Percentiles rank a stretch among this genome's conserved stretches.
These are phyloP conservation scores for Pogonophryne albipinna DNA, from an alignment of 2,797 vertebrate genomes.

Conservation along the genomic window DNA sequence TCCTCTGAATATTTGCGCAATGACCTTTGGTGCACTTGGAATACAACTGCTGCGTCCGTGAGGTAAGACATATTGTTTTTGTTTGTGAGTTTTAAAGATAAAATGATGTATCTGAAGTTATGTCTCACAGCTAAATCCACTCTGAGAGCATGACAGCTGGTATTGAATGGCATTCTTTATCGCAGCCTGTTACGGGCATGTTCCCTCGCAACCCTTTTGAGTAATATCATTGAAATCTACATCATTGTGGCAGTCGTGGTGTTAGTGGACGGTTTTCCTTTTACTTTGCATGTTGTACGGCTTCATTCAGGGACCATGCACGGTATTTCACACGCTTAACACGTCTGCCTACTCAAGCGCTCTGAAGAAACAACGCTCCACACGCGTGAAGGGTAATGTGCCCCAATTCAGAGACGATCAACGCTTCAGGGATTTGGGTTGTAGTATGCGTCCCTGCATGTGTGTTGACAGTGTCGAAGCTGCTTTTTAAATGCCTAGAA, in stretches of 20 bases:
- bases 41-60: slow-evolving; percentile 57
- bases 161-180: neutral
- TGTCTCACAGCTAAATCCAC: neutral
- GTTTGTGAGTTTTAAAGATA: slow-evolving; percentile 5
- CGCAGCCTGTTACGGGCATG: slow-evolving; percentile 48
- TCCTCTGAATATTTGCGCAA: slow-evolving; percentile 74
- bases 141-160: neutral
- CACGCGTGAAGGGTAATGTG: slow-evolving; percentile 2
- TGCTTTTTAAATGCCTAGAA: neutral
- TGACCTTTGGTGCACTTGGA: slow-evolving; percentile 79
- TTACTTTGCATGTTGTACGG: neutral
- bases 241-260: neutral
- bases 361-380: slow-evolving; percentile 26
- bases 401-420: slow-evolving; percentile 22
- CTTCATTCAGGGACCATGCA: slow-evolving; percentile 13
- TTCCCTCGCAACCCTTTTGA: neutral
- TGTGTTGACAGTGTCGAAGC: neutral
- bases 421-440: slow-evolving; percentile 2
- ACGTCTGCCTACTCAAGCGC: slow-evolving; percentile 16
- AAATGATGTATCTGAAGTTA: slow-evolving; percentile 46
- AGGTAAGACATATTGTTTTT: slow-evolving; percentile 64
- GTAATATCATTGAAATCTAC: neutral
- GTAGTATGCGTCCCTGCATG: neutral
- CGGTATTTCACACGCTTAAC: slow-evolving; percentile 33
- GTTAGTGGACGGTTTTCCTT: neutral